These are phyloP conservation scores for Silurus glanis DNA, from an alignment of 2,113 vertebrate genomes.

Conservation along the genomic window DNA sequence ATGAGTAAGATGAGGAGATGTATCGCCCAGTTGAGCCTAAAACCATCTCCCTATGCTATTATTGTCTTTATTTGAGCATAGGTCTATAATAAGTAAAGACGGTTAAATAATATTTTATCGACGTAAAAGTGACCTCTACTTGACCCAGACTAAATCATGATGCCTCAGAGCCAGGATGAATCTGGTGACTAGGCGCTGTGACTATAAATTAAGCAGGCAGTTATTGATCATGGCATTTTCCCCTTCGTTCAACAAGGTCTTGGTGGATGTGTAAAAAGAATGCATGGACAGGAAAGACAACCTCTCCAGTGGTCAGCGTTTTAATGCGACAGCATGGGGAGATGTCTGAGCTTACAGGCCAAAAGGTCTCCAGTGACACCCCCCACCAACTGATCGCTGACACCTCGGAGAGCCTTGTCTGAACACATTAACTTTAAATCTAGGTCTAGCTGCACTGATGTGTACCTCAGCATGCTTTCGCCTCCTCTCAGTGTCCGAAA, in stretches of 20 bases:
- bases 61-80: not conserved
- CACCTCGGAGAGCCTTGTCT: conserved; percentile 61
- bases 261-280: conserved; percentile 66
- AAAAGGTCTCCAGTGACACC: conserved; percentile 67
- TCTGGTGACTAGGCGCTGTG: conserved; percentile 57
- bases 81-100: not conserved
- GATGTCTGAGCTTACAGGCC: conserved; percentile 58
- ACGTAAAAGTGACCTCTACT: conserved; percentile 60
- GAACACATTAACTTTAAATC: conserved; percentile 61
- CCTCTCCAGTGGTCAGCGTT: conserved; percentile 62
- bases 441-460: conserved; percentile 35
- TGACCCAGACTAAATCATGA: conserved; percentile 71
- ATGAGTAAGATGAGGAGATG: not conserved
- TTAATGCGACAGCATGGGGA: conserved; percentile 68
- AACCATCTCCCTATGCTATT: not conserved
- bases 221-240: conserved; percentile 71
- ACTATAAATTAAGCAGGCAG: conserved; percentile 76
- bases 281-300: conserved; percentile 46
- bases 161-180: conserved; percentile 59
- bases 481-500: not conserved
- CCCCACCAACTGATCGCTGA: conserved; percentile 67
- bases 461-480: not conserved
- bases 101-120: conserved; percentile 71
- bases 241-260: conserved; percentile 52
- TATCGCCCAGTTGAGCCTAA: not conserved